Evolutionary conservation across 92 coral and sea anemone species (phyloP), one percentile per base, ranked within the genome.

Genomic region (Phenganax subtilis): DNA sequence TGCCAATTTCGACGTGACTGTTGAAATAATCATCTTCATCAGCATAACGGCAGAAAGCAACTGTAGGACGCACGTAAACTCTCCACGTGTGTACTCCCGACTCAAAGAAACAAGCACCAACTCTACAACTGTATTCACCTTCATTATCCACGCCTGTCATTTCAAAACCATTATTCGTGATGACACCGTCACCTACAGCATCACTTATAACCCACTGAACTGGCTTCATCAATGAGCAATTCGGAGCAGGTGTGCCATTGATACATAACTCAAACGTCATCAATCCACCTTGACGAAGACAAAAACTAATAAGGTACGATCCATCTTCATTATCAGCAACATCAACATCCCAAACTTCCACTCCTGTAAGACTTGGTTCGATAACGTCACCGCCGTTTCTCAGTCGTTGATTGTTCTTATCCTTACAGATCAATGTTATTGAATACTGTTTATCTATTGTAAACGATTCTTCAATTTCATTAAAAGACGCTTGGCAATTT

Each of bases 51-150:
- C n/a, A n/a, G n/a, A n/a, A n/a, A n/a, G n/a, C n/a, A n/a, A n/a
- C n/a, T n/a, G n/a, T n/a, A n/a, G n/a, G n/a, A n/a, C 62, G 16
- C 10, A 10, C 5, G 54, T 55, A 51, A 55, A 56, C 80, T 30
- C 7, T 75, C 80, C 80, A 75, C 80, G 60, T 55, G 51, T 75
- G 80, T 54, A 55, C 63, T 75, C 80, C 80, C 5, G 80, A 55
- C 30, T 54, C 80, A 75, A 75, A 55, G 65, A 0, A 75, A 55
- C 63, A 17, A 1, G 15, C 37, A 28, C n/a, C n/a, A n/a, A n/a
- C n/a, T n/a, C n/a, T n/a, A n/a, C n/a, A n/a, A n/a, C n/a, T n/a
- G n/a, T n/a, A 72, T 0, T 6, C 56, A 12, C 77, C 77, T 7
- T 52, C 16, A 63, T 31, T 7, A 63, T 31, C 16, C 57, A 37